Conservation (phyloP, 2,113 vertebrate species). For the Sebastes schlegelii region DNA sequence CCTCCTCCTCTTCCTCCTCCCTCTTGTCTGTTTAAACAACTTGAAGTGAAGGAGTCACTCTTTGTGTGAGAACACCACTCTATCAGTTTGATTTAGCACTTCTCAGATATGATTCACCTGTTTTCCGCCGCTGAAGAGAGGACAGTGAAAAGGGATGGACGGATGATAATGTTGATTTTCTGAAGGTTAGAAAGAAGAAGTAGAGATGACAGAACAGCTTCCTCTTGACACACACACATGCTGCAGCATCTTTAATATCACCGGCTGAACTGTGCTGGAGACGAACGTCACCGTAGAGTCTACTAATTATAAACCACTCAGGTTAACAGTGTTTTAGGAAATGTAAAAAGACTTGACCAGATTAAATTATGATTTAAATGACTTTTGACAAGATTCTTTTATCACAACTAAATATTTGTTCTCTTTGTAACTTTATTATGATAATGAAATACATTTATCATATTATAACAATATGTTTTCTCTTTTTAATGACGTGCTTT, state of each 20-base stretch:
- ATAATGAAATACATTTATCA: background rate
- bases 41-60: slow-evolving; percentile 14
- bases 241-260: background rate
- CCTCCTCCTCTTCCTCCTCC: background rate
- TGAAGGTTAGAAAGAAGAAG: background rate
- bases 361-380: background rate
- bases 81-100: background rate
- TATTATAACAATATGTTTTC: no score
- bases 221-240: background rate
- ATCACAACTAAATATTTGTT: background rate
- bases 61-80: background rate
- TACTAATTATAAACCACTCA: no score
- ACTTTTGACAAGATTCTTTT: background rate
- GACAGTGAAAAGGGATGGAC: background rate
- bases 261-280: background rate
- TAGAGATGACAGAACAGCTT: background rate
- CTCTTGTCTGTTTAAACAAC: slow-evolving; percentile 15
- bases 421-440: background rate
- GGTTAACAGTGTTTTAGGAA: no score
- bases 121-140: background rate
- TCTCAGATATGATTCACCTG: background rate
- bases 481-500: background rate
- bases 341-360: no score
- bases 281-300: background rate
- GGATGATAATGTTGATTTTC: background rate